Base-by-base conservation (phyloP, 2,888 invertebrate species). In the Spicauda simplicius region DNA sequence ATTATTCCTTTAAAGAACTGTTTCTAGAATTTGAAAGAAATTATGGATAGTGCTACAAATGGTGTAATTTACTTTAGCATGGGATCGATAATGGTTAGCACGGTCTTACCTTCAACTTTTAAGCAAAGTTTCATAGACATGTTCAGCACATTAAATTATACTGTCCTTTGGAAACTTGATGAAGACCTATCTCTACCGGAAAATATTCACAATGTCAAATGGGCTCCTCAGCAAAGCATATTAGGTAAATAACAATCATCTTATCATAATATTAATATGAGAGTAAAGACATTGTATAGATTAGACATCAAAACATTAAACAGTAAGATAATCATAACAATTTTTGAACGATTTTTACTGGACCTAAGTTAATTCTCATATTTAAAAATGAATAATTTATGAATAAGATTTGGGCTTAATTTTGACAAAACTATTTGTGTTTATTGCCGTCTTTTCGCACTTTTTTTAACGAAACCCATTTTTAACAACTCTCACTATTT, bases 131-230 rank as follows among this genome's bases (percentile, higher is more conserved):
- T 61, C 52, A n/a, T 48, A 8, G 14, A 52, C 19, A 80, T 83
- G 14, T 88, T 91, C 70, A 76, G 80, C 1, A 76, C 76, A 54
- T 71, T 92, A 45, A 86, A 86, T 57, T 86, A 90, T 69, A 82
- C 81, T 0, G 85, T 91, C 2, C 60, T 91, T 10, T 90, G 88
- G 90, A 91, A 88, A 72, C 86, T 84, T 71, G 87, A 87, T 70
- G 81, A 80, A 53, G 71, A 74, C 0, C 55, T 86, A 14, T 75
- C 79, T 18, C 65, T 76, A 12, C 84, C 87, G 0, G 74, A 72
- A 20, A 91, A 91, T 71, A 82, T 92, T 0, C 79, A 82, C 50
- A 75, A 87, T 25, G 64, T 80, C 2, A 77, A 84, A 30, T 91
- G 90, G 86, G 77, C 83, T 6, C 85, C 87, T 3, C 87, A 88